Conservation (phyloP, 1,140 invertebrate genomes). For the Microplitis mediator region DNA sequence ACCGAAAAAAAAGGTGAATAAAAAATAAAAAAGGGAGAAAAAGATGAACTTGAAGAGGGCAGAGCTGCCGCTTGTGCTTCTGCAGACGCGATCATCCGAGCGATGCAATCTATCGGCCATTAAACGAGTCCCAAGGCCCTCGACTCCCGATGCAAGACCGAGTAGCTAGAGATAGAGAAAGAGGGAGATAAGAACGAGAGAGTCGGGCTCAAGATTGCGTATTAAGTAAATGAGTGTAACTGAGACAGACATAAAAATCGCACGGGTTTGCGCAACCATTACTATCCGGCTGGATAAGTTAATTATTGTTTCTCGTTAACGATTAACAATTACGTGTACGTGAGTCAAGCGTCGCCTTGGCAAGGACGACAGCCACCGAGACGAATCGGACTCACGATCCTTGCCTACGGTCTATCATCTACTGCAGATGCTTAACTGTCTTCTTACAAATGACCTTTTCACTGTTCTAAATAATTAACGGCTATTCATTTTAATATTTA, state of each 20-base stretch:
- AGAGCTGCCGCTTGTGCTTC: background rate
- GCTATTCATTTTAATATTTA: background rate
- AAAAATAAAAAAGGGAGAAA: background rate
- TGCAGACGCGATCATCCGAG: conserved; percentile 38
- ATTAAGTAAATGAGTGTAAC: conserved; percentile 1
- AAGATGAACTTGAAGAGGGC: too few relatives aligned
- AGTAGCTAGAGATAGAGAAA: background rate
- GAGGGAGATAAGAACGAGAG: background rate
- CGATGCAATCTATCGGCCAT: conserved; percentile 55
- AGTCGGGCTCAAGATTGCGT: too few relatives aligned
- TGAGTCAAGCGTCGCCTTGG: conserved; percentile 50
- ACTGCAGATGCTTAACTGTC: background rate
- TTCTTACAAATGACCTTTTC: conserved; percentile 8
- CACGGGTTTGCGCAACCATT: conserved; percentile 43
- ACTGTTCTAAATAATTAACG: conserved; percentile 3
- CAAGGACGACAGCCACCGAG: conserved; percentile 44
- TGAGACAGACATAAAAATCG: conserved; percentile 15
- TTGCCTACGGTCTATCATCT: background rate
- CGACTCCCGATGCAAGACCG: conserved; percentile 9
- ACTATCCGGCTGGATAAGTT: conserved; percentile 50
- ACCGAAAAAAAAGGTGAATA: background rate
- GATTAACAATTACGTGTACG: conserved; percentile 56
- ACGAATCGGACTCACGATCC: conserved; percentile 21
- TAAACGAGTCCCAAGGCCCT: conserved; percentile 53
- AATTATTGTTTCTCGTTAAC: conserved; percentile 57